Percentiles rank a stretch among this genome's conserved stretches.
Evolutionary conservation across 2,888 invertebrate genomes (phyloP).

Genomic region (Nomada goodeniana): DNA sequence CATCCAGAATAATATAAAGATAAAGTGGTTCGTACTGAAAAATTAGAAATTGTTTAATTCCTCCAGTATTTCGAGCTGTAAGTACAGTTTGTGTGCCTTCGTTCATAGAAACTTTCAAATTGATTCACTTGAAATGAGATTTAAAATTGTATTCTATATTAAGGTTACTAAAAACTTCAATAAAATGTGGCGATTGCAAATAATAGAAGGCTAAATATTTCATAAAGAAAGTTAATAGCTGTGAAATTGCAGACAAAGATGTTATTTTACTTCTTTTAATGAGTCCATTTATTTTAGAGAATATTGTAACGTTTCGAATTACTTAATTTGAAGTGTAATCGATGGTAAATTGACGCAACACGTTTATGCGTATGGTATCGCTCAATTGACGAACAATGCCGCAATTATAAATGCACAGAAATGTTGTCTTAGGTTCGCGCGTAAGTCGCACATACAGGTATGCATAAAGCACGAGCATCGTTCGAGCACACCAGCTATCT

Average conservation of each 20-base stretch:
- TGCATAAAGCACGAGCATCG: not conserved
- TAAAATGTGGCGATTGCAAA: no score
- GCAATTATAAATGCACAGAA: constrained; percentile 16
- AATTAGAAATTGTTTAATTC: no score
- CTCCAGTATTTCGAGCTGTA: no score
- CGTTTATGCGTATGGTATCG: not conserved
- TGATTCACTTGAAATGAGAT: no score
- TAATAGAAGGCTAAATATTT: no score
- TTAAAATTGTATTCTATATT: no score
- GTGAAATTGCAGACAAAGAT: no score
- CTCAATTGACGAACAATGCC: constrained; percentile 27
- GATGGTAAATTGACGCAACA: not conserved
- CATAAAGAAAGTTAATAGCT: no score
- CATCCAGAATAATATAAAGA: not conserved
- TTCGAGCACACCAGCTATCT: constrained; percentile 3
- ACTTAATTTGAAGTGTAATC: not conserved
- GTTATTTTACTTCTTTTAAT: not conserved
- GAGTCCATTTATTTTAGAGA: not conserved
- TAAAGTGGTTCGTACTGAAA: not conserved
- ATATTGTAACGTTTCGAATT: not conserved
- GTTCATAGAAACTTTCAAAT: no score
- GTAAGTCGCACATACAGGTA: not conserved
- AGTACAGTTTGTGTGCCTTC: no score
- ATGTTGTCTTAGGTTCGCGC: constrained; percentile 11
- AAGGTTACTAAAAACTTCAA: no score